These are phyloP conservation scores for Zoanthus sociatus DNA, from an alignment of 92 coral and sea anemone species.

Conservation along the genomic window DNA sequence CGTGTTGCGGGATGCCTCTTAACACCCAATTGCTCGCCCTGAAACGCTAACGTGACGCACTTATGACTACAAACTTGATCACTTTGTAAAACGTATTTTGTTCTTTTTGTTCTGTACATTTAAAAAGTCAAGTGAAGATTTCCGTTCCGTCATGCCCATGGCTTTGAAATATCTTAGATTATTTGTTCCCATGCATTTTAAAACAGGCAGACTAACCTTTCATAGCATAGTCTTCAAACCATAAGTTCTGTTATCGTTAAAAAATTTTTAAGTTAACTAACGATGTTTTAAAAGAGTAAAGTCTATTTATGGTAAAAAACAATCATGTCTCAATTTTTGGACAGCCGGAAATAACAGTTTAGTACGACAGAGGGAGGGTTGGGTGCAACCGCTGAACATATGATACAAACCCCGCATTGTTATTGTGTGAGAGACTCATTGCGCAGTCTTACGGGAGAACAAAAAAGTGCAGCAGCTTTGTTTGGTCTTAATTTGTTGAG, in stretches of 20 bases:
- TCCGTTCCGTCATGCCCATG: background rate
- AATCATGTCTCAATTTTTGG: background rate
- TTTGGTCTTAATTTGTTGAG: background rate
- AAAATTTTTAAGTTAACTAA: background rate
- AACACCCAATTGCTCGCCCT: too few species aligned
- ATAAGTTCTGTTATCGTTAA: background rate
- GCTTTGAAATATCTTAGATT: background rate
- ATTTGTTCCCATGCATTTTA: background rate
- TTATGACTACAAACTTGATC: background rate
- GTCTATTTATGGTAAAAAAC: background rate
- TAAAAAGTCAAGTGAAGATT: background rate
- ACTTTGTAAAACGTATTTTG: background rate
- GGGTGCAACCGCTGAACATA: slow-evolving; percentile 13
- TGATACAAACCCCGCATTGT: slow-evolving; percentile 28
- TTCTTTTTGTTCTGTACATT: background rate
- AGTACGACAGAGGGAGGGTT: slow-evolving; percentile 25
- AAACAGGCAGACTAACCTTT: background rate
- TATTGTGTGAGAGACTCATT: slow-evolving; percentile 3
- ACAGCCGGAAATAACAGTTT: slow-evolving; percentile 13
- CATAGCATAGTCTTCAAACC: background rate
- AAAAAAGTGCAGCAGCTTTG: slow-evolving; percentile 39
- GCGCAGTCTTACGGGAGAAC: background rate
- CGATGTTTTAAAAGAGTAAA: background rate
- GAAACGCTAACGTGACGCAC: too few species aligned
- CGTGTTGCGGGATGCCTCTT: too few species aligned